Percentiles rank a stretch among this genome's conserved stretches.
Conservation (phyloP, 2,888 invertebrate species). For the Lasioglossum malachurum region DNA sequence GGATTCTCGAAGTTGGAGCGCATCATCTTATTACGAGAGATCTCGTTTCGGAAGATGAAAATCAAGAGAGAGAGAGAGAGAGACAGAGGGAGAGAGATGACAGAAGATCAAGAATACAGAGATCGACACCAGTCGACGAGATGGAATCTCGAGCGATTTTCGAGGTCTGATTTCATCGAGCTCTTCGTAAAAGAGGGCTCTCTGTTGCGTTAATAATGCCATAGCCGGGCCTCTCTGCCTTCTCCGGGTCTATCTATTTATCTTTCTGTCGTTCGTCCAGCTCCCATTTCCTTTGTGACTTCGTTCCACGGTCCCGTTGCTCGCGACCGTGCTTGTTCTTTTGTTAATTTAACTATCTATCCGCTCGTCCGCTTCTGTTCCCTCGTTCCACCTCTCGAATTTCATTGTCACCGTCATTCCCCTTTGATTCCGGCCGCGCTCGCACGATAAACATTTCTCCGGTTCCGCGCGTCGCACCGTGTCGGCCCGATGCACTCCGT, state of each 20-base stretch:
- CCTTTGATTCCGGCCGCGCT: background rate
- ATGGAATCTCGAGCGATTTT: conserved; percentile 71
- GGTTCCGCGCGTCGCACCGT: background rate
- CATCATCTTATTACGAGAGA: conserved; percentile 22
- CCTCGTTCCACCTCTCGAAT: background rate
- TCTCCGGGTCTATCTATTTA: conserved; percentile 41
- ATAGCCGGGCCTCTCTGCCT: conserved; percentile 41
- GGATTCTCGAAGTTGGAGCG: conserved; percentile 20
- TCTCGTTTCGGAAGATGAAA: conserved; percentile 36
- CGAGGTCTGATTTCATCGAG: conserved; percentile 73
- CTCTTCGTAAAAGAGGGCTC: conserved; percentile 62
- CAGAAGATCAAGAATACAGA: conserved; percentile 47
- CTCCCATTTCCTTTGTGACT: conserved; percentile 36
- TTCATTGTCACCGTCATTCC: conserved; percentile 2
- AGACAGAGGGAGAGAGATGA: background rate
- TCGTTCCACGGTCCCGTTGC: conserved; percentile 10
- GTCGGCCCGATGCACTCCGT: background rate
- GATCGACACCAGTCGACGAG: conserved; percentile 58
- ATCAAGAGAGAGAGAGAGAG: background rate
- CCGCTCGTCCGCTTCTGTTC: background rate
- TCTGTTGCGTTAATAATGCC: conserved; percentile 74
- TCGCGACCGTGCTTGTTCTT: conserved; percentile 3
- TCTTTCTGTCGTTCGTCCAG: conserved; percentile 45
- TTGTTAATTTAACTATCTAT: conserved; percentile 27
- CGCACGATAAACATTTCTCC: conserved; percentile 9